Conservation (phyloP, 2,888 invertebrate species). For the Ichneumoninae sp. region DNA sequence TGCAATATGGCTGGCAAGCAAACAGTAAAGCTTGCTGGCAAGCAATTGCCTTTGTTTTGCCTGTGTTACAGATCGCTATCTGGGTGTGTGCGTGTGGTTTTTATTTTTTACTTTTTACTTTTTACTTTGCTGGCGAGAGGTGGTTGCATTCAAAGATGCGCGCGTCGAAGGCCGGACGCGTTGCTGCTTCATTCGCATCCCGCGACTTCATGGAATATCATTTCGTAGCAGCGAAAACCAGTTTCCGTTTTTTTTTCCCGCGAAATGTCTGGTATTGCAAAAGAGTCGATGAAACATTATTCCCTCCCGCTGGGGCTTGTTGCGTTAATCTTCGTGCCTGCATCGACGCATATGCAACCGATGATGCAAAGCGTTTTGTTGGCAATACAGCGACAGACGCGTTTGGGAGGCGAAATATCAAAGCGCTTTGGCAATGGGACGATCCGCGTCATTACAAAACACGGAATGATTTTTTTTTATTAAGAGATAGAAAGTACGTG, state of each 20-base stretch:
- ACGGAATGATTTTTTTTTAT: no score
- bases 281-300: not conserved
- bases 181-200: not conserved
- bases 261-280: not conserved
- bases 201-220: not conserved
- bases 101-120: not conserved
- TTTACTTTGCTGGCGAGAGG: not conserved
- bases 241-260: not conserved
- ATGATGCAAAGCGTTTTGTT: not conserved
- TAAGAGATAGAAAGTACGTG: no score
- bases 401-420: not conserved
- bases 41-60: no score
- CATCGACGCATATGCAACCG: not conserved
- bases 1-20: no score
- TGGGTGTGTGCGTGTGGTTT: constrained; percentile 19
- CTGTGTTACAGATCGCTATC: no score
- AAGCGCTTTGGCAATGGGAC: no score
- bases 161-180: not conserved
- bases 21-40: no score
- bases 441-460: no score
- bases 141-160: not conserved
- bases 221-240: not conserved
- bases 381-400: not conserved
- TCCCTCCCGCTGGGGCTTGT: not conserved
- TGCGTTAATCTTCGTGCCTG: not conserved